Evolutionary conservation across 2,113 vertebrate genomes (phyloP).

Genomic region (Merops nubicus): DNA sequence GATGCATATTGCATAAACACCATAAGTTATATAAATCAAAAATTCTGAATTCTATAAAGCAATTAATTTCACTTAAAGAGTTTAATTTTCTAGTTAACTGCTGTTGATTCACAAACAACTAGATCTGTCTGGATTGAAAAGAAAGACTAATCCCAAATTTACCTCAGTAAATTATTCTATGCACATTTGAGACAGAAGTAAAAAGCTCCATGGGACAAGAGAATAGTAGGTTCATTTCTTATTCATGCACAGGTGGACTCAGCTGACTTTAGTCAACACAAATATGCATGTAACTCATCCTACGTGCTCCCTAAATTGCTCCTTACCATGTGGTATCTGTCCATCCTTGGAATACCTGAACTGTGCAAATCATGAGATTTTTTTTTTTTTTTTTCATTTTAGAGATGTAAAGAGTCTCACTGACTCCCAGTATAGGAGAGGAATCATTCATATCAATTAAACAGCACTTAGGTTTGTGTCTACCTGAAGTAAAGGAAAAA

Average conservation of each 20-base stretch:
- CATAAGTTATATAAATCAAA: not conserved
- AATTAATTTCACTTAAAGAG: not conserved
- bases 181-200: not conserved
- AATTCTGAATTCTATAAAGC: not conserved
- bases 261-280: not conserved
- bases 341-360: not conserved
- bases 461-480: not conserved
- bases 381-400: not conserved
- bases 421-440: not conserved
- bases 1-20: not conserved
- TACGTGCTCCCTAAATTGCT: not conserved
- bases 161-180: not conserved
- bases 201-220: not conserved
- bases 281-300: not conserved
- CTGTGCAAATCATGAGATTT: not conserved
- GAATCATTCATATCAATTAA: not conserved
- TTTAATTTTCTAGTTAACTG: not conserved
- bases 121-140: not conserved
- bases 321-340: not conserved
- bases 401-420: not conserved
- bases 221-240: not conserved
- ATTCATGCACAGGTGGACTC: not conserved
- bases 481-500: not conserved
- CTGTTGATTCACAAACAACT: not conserved
- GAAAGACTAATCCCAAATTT: not conserved